A percentile compares a stretch with the other conserved stretches of the same genome.
Conservation (phyloP, 2,113 vertebrate genomes). For the Megaptera novaeangliae region DNA sequence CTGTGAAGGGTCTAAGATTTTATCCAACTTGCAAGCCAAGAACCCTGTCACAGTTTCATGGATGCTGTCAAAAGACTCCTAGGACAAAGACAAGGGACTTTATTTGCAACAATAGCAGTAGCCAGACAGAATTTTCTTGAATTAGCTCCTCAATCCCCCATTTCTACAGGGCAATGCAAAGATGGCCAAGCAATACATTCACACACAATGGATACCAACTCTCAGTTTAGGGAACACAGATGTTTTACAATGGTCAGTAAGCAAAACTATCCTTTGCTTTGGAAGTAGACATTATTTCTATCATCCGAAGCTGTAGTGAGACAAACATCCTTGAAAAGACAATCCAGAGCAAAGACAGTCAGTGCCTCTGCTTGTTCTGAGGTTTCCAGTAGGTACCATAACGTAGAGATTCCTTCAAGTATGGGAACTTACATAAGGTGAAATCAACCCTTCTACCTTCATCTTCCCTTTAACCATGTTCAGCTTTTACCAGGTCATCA, state of each 20-base stretch:
- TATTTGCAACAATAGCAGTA: neutral
- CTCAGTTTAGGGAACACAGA: neutral
- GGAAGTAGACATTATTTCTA: neutral
- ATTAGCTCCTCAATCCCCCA: neutral
- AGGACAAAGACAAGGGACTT: neutral
- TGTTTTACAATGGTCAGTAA: neutral
- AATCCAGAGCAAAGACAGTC: neutral
- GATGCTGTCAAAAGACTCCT: neutral
- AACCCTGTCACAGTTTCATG: neutral
- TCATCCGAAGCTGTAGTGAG: neutral
- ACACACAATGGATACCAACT: neutral
- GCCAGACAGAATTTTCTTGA: neutral
- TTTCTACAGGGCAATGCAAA: neutral
- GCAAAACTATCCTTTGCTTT: neutral
- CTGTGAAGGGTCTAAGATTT: neutral
- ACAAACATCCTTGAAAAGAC: neutral
- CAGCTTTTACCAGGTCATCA: neutral
- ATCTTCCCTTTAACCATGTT: neutral
- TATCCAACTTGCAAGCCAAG: neutral
- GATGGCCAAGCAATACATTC: neutral
- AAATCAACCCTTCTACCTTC: neutral
- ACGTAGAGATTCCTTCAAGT: neutral
- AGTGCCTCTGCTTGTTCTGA: neutral
- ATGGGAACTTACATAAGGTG: neutral
- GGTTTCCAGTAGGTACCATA: neutral